These are phyloP conservation scores for Hyposoter didymator DNA, from an alignment of 2,888 invertebrate genomes.

Conservation along the genomic window DNA sequence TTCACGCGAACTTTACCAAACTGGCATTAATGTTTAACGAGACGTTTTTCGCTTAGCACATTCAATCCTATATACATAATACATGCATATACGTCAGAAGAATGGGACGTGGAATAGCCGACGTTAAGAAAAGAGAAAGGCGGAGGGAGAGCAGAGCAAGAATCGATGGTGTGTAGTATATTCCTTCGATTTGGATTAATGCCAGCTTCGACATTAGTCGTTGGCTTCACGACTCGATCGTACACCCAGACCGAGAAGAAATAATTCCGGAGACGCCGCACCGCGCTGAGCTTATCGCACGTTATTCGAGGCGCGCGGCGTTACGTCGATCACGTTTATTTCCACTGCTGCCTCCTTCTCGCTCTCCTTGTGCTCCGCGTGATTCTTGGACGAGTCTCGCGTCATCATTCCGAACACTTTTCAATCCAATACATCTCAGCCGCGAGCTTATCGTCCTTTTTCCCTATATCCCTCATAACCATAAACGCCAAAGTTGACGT, in stretches of 20 bases:
- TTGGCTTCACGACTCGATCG: conserved; percentile 73
- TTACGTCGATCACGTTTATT: conserved; percentile 64
- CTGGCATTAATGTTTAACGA: conserved; percentile 55
- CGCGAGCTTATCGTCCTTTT: background rate
- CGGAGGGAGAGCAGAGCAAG: background rate
- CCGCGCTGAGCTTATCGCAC: conserved; percentile 70
- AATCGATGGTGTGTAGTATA: background rate
- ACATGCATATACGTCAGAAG: background rate
- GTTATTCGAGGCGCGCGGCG: conserved; percentile 69
- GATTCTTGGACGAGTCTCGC: background rate
- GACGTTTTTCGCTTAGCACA: conserved; percentile 5
- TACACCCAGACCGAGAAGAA: conserved; percentile 53
- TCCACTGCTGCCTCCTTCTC: conserved; percentile 47
- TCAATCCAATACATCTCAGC: conserved; percentile 22
- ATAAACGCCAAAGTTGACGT: background rate
- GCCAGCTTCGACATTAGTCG: conserved; percentile 79
- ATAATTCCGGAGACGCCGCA: conserved; percentile 71
- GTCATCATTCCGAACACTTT: conserved; percentile 35
- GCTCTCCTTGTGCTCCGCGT: conserved; percentile 34
- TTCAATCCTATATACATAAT: background rate
- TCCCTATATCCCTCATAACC: background rate
- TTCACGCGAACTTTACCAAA: conserved; percentile 14
- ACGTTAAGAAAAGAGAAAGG: background rate
- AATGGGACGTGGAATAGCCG: conserved; percentile 17
- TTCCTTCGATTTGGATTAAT: conserved; percentile 75